phyloP scores from a whole-genome alignment of 2,888 invertebrate genomes.

The Caenorhabditis virilis region DNA sequence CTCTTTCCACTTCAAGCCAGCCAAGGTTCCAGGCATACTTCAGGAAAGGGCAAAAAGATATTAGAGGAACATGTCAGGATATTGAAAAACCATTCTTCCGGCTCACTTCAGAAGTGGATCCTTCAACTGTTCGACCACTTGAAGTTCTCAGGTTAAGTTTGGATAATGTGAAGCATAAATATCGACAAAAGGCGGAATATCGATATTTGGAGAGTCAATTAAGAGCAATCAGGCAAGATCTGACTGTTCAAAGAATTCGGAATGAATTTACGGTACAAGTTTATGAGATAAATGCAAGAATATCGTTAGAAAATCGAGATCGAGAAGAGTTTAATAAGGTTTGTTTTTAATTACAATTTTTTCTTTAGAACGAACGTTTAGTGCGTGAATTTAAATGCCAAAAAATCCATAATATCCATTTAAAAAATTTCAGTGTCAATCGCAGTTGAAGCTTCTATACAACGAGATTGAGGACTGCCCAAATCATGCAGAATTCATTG shows the following conservation, averaged over 20 bases:
- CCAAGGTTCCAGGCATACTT: conserved; percentile 12
- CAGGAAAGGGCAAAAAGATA: conserved; percentile 35
- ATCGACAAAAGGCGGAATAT: conserved; percentile 88
- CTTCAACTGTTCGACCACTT: conserved; percentile 84
- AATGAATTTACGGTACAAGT: conserved; percentile 94
- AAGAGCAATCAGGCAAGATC: conserved; percentile 95
- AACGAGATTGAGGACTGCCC: conserved; percentile 51
- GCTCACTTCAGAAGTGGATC: conserved; percentile 87
- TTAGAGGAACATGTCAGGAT: conserved; percentile 90
- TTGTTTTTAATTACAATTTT: too few species aligned
- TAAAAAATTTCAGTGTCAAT: conserved; percentile 92
- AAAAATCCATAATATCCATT: too few species aligned
- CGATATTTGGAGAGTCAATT: conserved; percentile 96
- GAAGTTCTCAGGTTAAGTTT: conserved; percentile 83
- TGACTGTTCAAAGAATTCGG: conserved; percentile 94
- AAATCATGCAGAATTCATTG: conserved; percentile 89
- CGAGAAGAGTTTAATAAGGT: conserved; percentile 98
- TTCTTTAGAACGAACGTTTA: too few species aligned
- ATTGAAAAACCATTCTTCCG: conserved; percentile 94
- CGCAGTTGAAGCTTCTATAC: conserved; percentile 93
- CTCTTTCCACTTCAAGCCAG: conserved; percentile 5
- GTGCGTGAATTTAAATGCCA: too few species aligned
- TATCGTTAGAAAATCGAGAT: conserved; percentile 94
- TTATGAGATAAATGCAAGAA: conserved; percentile 96
- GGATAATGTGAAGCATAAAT: conserved; percentile 86